Evolutionary conservation across 2,113 vertebrate genomes (phyloP).

Genomic region (Cyanoramphus novaezelandiae): DNA sequence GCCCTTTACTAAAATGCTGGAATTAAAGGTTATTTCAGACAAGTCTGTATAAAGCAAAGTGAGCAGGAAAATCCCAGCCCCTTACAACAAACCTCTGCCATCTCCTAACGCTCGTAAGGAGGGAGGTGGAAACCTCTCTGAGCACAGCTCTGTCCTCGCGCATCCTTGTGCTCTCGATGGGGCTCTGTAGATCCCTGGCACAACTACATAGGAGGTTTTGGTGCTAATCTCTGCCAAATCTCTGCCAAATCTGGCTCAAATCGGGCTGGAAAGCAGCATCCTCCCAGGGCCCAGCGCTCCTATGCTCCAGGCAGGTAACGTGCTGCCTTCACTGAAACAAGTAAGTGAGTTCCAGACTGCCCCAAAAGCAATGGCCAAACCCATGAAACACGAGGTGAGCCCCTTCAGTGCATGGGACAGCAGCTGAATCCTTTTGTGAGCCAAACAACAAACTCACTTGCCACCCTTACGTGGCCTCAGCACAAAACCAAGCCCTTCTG

Average conservation of each 20-base stretch:
- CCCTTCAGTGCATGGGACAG: neutral
- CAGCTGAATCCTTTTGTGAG: neutral
- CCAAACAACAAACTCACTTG: neutral
- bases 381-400: neutral
- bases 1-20: neutral
- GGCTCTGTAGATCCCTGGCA: neutral
- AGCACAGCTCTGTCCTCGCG: neutral
- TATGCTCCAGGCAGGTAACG: neutral
- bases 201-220: neutral
- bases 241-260: neutral
- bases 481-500: neutral
- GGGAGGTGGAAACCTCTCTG: neutral
- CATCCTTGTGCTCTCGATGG: neutral
- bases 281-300: neutral
- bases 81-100: neutral
- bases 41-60: neutral
- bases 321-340: neutral
- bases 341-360: neutral
- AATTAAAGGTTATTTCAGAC: neutral
- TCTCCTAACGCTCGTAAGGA: accelerated
- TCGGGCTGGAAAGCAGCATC: neutral
- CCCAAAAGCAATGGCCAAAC: neutral
- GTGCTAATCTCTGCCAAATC: neutral
- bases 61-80: neutral
- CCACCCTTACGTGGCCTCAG: neutral